These are phyloP conservation scores for Melanocharis versteri DNA, from an alignment of 2,113 vertebrate genomes.

Conservation along the genomic window DNA sequence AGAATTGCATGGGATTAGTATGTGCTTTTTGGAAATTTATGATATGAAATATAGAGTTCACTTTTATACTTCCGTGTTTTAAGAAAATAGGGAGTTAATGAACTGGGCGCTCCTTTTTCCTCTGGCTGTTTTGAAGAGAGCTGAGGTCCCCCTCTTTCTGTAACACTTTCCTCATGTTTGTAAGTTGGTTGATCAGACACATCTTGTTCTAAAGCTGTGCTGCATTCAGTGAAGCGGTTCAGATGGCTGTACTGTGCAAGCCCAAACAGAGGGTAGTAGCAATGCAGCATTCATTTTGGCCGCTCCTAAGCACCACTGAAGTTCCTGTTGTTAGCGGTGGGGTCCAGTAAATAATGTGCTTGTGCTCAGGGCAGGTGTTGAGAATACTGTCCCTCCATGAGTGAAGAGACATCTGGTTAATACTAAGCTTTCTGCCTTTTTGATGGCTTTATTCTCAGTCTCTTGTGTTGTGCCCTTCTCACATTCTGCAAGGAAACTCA, in stretches of 20 bases:
- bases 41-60: neutral
- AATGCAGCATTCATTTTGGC: neutral
- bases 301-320: neutral
- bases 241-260: neutral
- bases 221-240: neutral
- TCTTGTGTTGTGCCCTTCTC: neutral
- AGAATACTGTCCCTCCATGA: neutral
- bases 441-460: neutral
- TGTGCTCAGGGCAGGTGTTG: neutral
- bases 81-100: constrained; percentile 2
- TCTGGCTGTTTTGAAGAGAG: neutral
- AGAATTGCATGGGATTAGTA: neutral
- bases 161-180: neutral
- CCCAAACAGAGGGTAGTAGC: neutral
- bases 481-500: neutral
- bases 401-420: neutral
- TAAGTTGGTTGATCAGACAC: neutral
- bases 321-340: neutral
- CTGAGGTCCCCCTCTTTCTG: neutral
- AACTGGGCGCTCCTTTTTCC: neutral
- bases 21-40: neutral
- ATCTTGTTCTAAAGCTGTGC: neutral
- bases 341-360: neutral
- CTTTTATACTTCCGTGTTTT: neutral
- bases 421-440: neutral